phyloP scores from a whole-genome alignment of 2,113 vertebrate species.

The Ceyx margarethae region DNA sequence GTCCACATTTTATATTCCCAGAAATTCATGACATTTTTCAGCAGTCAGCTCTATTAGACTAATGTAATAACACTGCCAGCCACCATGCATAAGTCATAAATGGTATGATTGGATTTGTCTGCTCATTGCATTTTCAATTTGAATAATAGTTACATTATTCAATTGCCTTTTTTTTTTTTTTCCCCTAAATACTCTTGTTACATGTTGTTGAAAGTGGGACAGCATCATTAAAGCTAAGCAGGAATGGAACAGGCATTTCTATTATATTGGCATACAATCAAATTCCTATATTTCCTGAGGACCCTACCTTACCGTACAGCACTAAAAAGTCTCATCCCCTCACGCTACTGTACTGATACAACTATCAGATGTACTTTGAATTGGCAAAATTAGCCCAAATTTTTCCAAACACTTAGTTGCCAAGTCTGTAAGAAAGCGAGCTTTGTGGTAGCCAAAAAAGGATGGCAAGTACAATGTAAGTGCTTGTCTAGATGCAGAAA shows the following conservation, averaged over 20 bases:
- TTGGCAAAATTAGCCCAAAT: background rate
- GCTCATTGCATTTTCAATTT: slow-evolving; percentile 17
- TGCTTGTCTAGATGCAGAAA: background rate
- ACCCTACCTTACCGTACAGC: background rate
- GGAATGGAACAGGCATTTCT: background rate
- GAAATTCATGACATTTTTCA: slow-evolving; percentile 34
- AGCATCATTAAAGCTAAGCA: background rate
- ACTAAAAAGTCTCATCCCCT: background rate
- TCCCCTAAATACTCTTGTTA: slow-evolving; percentile 3
- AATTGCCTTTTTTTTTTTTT: slow-evolving; percentile 23
- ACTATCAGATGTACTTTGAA: background rate
- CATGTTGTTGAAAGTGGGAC: background rate
- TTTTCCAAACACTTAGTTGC: slow-evolving; percentile 10
- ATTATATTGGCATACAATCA: background rate
- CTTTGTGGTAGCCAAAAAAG: background rate
- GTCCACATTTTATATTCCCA: background rate
- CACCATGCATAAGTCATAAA: slow-evolving; percentile 42
- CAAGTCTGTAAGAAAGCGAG: background rate
- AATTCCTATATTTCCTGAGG: background rate
- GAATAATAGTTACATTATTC: slow-evolving; percentile 23
- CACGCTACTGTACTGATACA: background rate
- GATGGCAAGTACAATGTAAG: background rate
- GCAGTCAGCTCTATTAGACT: slow-evolving; percentile 17
- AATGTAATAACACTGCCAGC: slow-evolving; percentile 33
- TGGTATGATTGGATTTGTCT: slow-evolving; percentile 47